Percentiles rank a stretch among this genome's conserved stretches.
These are phyloP conservation scores for Berghia stephanieae DNA, from an alignment of 1,140 invertebrate species.

Conservation along the genomic window DNA sequence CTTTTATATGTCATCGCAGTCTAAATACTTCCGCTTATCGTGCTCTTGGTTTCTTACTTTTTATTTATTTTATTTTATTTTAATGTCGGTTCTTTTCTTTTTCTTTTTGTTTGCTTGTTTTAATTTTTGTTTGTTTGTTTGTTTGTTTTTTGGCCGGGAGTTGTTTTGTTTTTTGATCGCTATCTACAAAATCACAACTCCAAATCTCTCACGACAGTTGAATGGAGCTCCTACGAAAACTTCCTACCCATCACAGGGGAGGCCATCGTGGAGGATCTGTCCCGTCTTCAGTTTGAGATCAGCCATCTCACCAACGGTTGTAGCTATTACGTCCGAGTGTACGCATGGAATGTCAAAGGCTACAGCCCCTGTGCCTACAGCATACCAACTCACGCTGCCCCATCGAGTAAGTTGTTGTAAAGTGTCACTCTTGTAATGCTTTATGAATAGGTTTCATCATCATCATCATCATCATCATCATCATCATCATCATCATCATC, in stretches of 20 bases:
- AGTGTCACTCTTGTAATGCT: no score
- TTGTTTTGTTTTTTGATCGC: no score
- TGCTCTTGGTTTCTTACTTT: no score
- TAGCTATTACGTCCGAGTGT: constrained; percentile 86
- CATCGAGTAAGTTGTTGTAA: constrained; percentile 88
- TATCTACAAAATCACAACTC: no score
- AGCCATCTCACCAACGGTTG: constrained; percentile 81
- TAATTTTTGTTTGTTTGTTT: not conserved
- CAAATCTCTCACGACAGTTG: constrained; percentile 67
- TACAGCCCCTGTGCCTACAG: constrained; percentile 82
- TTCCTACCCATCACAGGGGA: constrained; percentile 82
- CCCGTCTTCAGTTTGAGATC: constrained; percentile 69
- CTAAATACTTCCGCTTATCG: no score
- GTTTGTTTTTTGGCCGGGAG: no score
- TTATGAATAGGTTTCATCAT: no score
- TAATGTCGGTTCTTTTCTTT: no score
- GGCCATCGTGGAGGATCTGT: constrained; percentile 62
- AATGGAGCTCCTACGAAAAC: constrained; percentile 81
- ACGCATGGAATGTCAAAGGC: constrained; percentile 86
- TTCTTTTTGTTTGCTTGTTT: not conserved
- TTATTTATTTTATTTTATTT: no score
- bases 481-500: constrained; percentile 2
- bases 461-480: constrained; percentile 2
- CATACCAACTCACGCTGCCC: constrained; percentile 82
- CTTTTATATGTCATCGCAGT: no score